Conservation (phyloP, 2,113 vertebrate species). For the Etia nguti region DNA sequence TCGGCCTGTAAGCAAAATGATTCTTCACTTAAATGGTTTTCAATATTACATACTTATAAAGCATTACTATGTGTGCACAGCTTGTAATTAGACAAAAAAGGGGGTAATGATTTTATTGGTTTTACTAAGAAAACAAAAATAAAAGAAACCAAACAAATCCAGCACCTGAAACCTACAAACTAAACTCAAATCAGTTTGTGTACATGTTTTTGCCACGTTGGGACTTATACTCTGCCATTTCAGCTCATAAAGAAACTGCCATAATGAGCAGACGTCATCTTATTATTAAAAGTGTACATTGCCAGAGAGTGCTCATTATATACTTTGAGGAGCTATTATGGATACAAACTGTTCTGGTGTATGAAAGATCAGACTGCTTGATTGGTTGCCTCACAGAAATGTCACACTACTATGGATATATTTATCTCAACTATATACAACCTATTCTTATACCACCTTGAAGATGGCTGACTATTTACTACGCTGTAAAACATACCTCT, state of each 20-base stretch:
- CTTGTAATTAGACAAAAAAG: not conserved
- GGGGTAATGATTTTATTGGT: not conserved
- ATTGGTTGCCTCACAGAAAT: not conserved
- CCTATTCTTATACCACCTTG: not conserved
- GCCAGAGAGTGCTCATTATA: not conserved
- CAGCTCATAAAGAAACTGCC: not conserved
- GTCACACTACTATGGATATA: not conserved
- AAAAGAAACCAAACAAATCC: not conserved
- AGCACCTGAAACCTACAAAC: not conserved
- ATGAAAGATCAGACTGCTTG: not conserved
- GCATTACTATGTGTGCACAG: fast-evolving
- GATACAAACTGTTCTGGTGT: not conserved
- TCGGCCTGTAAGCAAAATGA: not conserved
- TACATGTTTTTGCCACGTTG: not conserved
- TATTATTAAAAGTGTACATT: not conserved
- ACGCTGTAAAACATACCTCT: not conserved
- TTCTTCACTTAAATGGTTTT: not conserved
- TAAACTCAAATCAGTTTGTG: not conserved
- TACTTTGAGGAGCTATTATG: not conserved
- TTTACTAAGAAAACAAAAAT: not conserved
- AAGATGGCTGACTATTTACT: not conserved
- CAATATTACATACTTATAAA: not conserved
- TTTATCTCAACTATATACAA: not conserved
- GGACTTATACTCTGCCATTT: not conserved
- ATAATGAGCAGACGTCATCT: not conserved